Percentiles rank a stretch among this genome's conserved stretches.
These are phyloP conservation scores for Drosophila kambysellisi DNA, from an alignment of 2,888 invertebrate genomes.

Conservation along the genomic window DNA sequence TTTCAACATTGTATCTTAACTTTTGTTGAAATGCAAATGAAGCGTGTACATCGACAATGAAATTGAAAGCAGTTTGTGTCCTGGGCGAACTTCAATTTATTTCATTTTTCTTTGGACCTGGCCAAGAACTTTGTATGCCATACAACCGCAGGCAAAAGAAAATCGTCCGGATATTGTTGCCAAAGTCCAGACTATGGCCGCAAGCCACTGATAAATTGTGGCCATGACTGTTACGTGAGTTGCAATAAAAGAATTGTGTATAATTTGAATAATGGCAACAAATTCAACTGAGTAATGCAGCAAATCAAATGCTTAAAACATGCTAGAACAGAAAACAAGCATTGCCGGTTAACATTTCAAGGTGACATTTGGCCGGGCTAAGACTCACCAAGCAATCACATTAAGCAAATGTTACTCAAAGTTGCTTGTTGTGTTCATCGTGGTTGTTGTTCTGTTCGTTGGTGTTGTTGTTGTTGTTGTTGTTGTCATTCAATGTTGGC, in stretches of 20 bases:
- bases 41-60: neutral
- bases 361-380: slow-evolving; percentile 56
- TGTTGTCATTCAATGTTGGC: slow-evolving; percentile 8
- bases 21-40: slow-evolving; percentile 28
- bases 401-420: slow-evolving; percentile 50
- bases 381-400: slow-evolving; percentile 56
- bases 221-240: slow-evolving; percentile 47
- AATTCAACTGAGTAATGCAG: slow-evolving; percentile 2
- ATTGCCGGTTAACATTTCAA: slow-evolving; percentile 50
- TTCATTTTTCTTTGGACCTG: neutral
- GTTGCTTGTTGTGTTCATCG: neutral
- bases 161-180: slow-evolving; percentile 4
- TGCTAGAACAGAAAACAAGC: slow-evolving; percentile 1
- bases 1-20: slow-evolving; percentile 3
- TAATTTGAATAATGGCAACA: slow-evolving; percentile 50
- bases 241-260: slow-evolving; percentile 50
- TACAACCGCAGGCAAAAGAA: neutral
- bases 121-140: slow-evolving; percentile 26
- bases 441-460: neutral
- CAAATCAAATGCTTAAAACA: slow-evolving; percentile 24
- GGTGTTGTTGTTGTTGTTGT: slow-evolving; percentile 1
- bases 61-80: slow-evolving; percentile 2
- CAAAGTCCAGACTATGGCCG: slow-evolving; percentile 9
- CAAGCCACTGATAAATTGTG: slow-evolving; percentile 31
- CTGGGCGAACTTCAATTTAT: slow-evolving; percentile 25